Base-by-base conservation (phyloP, 2,797 vertebrate genomes). In the Sphaeramia orbicularis region DNA sequence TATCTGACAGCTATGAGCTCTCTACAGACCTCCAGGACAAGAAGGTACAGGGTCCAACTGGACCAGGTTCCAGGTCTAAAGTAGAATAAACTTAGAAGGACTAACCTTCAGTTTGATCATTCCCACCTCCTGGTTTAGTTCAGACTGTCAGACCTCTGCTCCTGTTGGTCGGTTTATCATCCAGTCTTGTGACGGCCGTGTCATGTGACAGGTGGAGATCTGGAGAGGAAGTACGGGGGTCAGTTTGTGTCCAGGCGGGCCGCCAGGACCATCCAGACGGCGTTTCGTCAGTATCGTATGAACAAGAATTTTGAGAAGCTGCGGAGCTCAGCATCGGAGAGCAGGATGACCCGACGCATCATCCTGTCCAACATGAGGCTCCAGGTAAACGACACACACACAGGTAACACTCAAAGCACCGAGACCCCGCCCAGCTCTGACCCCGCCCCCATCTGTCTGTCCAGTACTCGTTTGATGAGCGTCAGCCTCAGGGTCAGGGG, bases 221-320 rank as follows among this genome's bases (percentile, higher is more conserved):
- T 98, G 90, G 97, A 98, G 92, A 95, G 96, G 89, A 97, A 97
- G 87, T 97, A 97, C 4, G 97, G 97, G 0, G 96, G 97, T 11
- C 96, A 95, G 83, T 97, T 97, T 61, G 93, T 97, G 80, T 96
- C 95, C 15, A 94, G 96, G 53, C 93, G 97, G 16, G 97, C 96
- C 0, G 96, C 96, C 9, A 94, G 95, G 37, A 98, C 95, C 37
- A 98, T 98, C 91, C 97, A 98, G 86, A 96, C 95, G 0, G 97
- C 97, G 4, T 98, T 97, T 89, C 94, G 97, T 13, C 96, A 97
- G 54, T 98, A 98, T 78, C 96, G 96, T 63, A 98, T 98, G 96
- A 97, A 96, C 81, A 97, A 97, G 92, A 98, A 98, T 89, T 98
- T 98, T 42, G 93, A 98, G 91, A 93, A 96, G 15, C 94, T 98